Base-by-base conservation (phyloP, 1,140 invertebrate genomes). In the Macrostomum lignano region DNA sequence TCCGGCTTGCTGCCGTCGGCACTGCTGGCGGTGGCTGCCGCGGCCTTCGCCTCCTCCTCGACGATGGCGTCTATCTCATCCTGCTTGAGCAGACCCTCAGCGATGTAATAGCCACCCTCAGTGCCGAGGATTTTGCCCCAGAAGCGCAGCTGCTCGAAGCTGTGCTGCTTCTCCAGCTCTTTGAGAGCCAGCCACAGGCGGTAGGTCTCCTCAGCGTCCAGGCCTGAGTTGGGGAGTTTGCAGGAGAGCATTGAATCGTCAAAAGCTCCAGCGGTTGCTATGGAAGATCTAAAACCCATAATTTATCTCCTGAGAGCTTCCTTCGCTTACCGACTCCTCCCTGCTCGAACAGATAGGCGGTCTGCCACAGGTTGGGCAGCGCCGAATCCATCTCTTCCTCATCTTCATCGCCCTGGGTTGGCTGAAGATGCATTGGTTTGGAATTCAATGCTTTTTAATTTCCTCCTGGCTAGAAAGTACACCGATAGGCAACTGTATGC, bases 301-400 rank as follows among this genome's bases (percentile, higher is more conserved):
- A 5, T n/a, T n/a, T n/a, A n/a, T n/a, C n/a, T n/a, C n/a, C n/a
- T n/a, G n/a, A n/a, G n/a, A n/a, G n/a, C n/a, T n/a, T n/a, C n/a
- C n/a, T n/a, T n/a, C 36, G 19, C 19, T 3, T 36, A 33, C 56
- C 57, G 36, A 58, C 43, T 10, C 47, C 52, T 33, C 48, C 52
- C 49, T 58, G 55, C 40, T 60, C 55, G 45, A 57, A 60, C 42
- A 45, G 56, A 46, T 51, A 58, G 31, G 42, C 43, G 4, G 49
- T 42, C 38, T 58, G 53, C 48, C 54, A 49, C 4, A 60, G 38
- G 39, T 58, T 58, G 25, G 57, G 55, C 5, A 58, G 42, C 31
- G 51, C 49, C 25, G 51, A 48, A 36, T 60, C 55, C 15, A 45
- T 43, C 22, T 59, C 56, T 13, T 56, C 51, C 37, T 51, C 48